Conservation (phyloP, 2,113 vertebrate genomes). For the Oplegnathus fasciatus region DNA sequence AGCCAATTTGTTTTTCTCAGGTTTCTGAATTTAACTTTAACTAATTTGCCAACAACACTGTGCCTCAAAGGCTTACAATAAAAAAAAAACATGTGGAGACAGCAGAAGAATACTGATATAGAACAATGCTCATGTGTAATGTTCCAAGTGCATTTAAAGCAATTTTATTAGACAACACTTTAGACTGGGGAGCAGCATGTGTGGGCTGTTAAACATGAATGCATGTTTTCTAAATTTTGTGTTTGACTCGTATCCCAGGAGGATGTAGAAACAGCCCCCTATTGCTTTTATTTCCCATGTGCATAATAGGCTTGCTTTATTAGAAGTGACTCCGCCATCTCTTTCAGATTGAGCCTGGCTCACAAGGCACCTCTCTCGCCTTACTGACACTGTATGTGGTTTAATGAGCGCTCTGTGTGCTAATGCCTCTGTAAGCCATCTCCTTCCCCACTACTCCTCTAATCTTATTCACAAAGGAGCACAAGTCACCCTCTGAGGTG, state of each 20-base stretch:
- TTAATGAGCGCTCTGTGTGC: constrained; percentile 75
- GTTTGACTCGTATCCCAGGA: constrained; percentile 31
- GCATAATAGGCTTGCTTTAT: constrained; percentile 61
- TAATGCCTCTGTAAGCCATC: constrained; percentile 75
- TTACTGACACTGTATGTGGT: constrained; percentile 68
- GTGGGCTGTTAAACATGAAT: constrained; percentile 49
- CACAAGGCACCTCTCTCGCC: constrained; percentile 49
- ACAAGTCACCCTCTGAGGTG: constrained; percentile 71
- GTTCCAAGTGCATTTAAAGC: constrained; percentile 40
- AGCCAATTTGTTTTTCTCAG: constrained; percentile 20
- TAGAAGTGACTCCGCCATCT: constrained; percentile 59
- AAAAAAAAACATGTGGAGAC: background rate
- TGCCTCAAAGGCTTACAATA: constrained; percentile 11
- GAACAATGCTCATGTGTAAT: constrained; percentile 40
- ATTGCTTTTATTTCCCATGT: constrained; percentile 62
- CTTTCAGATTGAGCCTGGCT: constrained; percentile 60
- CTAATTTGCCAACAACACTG: constrained; percentile 30
- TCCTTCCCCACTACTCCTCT: constrained; percentile 56
- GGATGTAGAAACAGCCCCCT: constrained; percentile 27
- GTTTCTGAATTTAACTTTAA: constrained; percentile 15
- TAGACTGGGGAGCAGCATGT: constrained; percentile 13
- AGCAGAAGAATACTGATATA: constrained; percentile 16
- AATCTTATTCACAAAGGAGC: constrained; percentile 77
- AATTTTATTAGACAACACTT: constrained; percentile 35
- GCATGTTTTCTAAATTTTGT: constrained; percentile 42